A percentile compares a stretch with the other conserved stretches of the same genome.
These are phyloP conservation scores for Eilema depressum DNA, from an alignment of 2,888 invertebrate genomes.

Conservation along the genomic window DNA sequence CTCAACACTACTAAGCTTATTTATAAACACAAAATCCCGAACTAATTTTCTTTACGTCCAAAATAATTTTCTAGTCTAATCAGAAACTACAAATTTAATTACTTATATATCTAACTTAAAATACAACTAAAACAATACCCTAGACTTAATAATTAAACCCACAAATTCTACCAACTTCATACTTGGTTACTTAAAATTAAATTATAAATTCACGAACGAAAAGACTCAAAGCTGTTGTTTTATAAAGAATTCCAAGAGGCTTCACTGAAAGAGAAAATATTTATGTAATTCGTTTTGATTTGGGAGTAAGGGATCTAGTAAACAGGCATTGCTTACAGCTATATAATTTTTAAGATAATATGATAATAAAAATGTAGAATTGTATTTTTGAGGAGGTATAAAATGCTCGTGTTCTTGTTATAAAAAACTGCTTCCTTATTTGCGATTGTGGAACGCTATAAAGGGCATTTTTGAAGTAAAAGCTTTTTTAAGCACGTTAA, in stretches of 20 bases:
- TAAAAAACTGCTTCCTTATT: too few species aligned
- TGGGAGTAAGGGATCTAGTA: background rate
- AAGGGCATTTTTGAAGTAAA: too few species aligned
- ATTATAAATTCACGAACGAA: conserved; percentile 26
- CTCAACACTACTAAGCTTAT: background rate
- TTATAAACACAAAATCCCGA: background rate
- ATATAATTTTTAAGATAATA: background rate
- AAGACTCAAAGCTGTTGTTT: conserved; percentile 7
- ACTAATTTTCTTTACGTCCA: background rate
- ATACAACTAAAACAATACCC: conserved; percentile 2
- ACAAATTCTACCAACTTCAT: conserved; percentile 18
- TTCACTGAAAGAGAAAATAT: conserved; percentile 9
- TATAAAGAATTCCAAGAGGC: conserved; percentile 15
- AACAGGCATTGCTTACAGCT: background rate
- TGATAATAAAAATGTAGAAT: background rate
- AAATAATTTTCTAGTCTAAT: background rate
- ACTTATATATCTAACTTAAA: background rate
- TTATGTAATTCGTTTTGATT: conserved; percentile 15
- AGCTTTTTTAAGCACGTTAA: too few species aligned
- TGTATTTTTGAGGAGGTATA: background rate
- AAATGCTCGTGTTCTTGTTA: background rate
- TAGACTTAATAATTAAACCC: conserved; percentile 19
- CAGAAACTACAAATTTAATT: conserved; percentile 4
- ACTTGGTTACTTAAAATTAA: conserved; percentile 25
- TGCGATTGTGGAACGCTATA: too few species aligned